Evolutionary conservation across 2,797 vertebrate species (phyloP), one percentile per base, ranked within the genome.

Genomic region (Valencia hispanica): DNA sequence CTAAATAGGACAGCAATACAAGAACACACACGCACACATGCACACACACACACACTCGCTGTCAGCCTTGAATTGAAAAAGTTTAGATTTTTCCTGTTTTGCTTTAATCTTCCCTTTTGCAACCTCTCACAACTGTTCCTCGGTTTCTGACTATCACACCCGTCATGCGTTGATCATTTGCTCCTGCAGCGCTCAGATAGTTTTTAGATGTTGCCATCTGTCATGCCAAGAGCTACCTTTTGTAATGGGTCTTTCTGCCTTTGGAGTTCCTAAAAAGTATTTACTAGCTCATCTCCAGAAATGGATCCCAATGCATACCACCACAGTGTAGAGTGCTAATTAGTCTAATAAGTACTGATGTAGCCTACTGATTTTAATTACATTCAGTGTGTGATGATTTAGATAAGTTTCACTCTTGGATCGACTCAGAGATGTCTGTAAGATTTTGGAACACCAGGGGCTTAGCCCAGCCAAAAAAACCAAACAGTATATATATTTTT

Each of bases 171-270:
- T 63, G 36, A 39, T 63, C 32, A 63, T 63, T 36, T 36, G 34
- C 32, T 18, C 32, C 61, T 63, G 61, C 61, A 36, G 61, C 4
- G 61, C 61, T 63, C 61, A 22, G 25, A 39, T 63, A 63, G 8
- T 36, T 63, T 45, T 63, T 63, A 36, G 61, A 39, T 65, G 34
- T 65, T 22, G 34, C 18, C 61, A 65, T 65, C 61, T 65, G 61
- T 65, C 18, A 65, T 65, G 34, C 61, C 61, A 65, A 65, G 61
- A 65, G 34, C 34, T 39, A 34, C 17, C 32, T 61, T 61, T 61
- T 53, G 34, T 39, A 65, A 39, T 4, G 5, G 20, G 34, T 65
- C 61, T 25, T 3, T 65, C 20, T 65, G 36, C 34, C 61, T 65
- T 39, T 65, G 61, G 20, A 39, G 22, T 22, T 10, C 1, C 55